A percentile compares a stretch with the other conserved stretches of the same genome.
phyloP scores from a whole-genome alignment of 1,140 invertebrate species.

The Riptortus pedestris region DNA sequence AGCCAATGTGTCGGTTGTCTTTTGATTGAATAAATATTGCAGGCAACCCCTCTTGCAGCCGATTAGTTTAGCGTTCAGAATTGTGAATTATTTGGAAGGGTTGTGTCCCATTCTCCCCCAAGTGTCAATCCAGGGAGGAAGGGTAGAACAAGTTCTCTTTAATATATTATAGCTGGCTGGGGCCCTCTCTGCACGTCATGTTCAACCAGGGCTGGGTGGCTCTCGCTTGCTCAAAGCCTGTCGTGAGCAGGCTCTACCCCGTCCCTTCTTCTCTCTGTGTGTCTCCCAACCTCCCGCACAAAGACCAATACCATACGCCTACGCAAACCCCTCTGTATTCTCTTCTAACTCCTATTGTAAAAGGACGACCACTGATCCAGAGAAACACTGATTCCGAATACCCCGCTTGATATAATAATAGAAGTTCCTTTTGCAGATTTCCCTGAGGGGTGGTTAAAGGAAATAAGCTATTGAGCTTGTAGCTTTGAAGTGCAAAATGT shows the following conservation, averaged over 20 bases:
- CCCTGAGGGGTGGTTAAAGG: too few relatives aligned
- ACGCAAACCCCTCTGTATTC: conserved; percentile 3
- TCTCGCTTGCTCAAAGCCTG: neutral
- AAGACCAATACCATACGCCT: neutral
- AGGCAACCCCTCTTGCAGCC: neutral
- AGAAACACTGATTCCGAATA: too few relatives aligned
- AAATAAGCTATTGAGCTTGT: too few relatives aligned
- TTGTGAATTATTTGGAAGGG: conserved; percentile 7
- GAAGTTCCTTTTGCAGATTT: too few relatives aligned
- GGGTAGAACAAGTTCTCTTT: conserved; percentile 12
- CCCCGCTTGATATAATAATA: too few relatives aligned
- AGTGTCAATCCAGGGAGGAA: neutral
- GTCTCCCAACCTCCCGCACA: neutral
- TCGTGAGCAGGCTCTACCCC: neutral
- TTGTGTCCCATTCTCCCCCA: neutral
- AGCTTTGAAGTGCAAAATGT: too few relatives aligned
- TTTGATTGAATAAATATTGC: neutral
- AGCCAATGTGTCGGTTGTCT: too few relatives aligned
- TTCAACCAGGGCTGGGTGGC: neutral
- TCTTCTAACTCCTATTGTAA: too few relatives aligned
- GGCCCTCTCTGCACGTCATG: conserved; percentile 12
- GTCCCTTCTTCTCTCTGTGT: too few relatives aligned
- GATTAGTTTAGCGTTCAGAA: conserved; percentile 2
- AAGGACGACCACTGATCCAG: too few relatives aligned
- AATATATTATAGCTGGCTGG: conserved; percentile 7